A percentile compares a stretch with the other conserved stretches of the same genome.
phyloP scores from a whole-genome alignment of 1,140 invertebrate genomes.

The Zaprionus tsacasi region DNA sequence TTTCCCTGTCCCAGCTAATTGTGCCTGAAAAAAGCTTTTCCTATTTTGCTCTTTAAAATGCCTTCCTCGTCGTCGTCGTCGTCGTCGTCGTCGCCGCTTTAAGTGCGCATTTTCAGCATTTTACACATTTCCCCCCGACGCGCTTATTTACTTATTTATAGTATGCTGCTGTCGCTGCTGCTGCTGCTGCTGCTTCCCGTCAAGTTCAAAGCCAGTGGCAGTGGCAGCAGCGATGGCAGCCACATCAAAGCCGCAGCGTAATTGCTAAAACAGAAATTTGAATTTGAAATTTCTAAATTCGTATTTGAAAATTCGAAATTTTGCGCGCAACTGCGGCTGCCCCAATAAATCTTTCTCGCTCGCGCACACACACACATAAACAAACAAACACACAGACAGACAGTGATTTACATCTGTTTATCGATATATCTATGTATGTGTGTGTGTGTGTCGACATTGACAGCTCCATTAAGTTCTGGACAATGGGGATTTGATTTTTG shows the following conservation, averaged over 20 bases:
- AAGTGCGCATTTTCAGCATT: constrained; percentile 41
- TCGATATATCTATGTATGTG: background rate
- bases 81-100: constrained; percentile 16
- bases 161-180: background rate
- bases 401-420: constrained; percentile 5
- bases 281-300: constrained; percentile 34
- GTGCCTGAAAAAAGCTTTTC: background rate
- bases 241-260: constrained; percentile 69
- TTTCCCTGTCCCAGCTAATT: background rate
- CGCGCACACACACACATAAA: background rate
- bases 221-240: constrained; percentile 16
- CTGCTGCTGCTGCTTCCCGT: constrained; percentile 4
- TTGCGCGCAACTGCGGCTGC: constrained; percentile 16
- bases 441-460: constrained; percentile 7
- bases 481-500: constrained; percentile 14
- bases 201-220: constrained; percentile 58
- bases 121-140: constrained; percentile 43
- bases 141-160: constrained; percentile 57
- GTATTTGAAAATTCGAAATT: constrained; percentile 50
- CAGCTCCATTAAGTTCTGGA: constrained; percentile 15
- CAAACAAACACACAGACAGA: background rate
- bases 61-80: background rate
- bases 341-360: constrained; percentile 15
- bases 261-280: constrained; percentile 65
- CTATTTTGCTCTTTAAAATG: background rate